Base-by-base conservation (phyloP, 1,140 invertebrate species). In the Diorhabda sublineata region DNA sequence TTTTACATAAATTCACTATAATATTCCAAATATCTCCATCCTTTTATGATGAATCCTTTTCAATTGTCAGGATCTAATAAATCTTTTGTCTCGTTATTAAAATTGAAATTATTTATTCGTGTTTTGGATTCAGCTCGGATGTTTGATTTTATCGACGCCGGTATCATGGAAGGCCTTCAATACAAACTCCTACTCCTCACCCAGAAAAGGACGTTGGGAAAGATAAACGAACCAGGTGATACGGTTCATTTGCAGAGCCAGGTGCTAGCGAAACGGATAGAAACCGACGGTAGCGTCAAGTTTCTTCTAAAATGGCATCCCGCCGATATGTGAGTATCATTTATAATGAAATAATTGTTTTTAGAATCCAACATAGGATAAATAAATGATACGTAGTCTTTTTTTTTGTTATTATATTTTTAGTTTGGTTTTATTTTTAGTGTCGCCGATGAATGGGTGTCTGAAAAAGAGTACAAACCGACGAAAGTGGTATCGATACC, bases 91-190 rank as follows among this genome's bases (percentile, higher is more conserved):
- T 26, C 26, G 26, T 26, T 26, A 26, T 26, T 26, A 26, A 26
- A 26, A 26, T 26, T 26, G 26, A 26, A 26, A 26, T 26, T 26
- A 26, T 26, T 26, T 26, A 26, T 26, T 26, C 26, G 26, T 26
- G 26, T 26, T n/a, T 9, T 3, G n/a, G n/a, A 52, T 77, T 69
- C 80, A 86, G 92, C 92, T 67, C 88, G 92, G 64, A 88, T 91
- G 85, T 93, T 93, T 79, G 94, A 96, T 82, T 95, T 92, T 81
- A 92, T 95, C 80, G 94, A 96, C 81, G 82, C 90, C 66, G 91
- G 92, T 45, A 90, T 92, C 64, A 95, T 95, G 93, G 92, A 95
- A 81, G 89, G 90, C 41, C 83, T 96, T 9, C 90, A 92, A 79
- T 89, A 91, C 77, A 86, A 87, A 70, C 79, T 92, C 66, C 78